Evolutionary conservation across 2,888 invertebrate species (phyloP).

Genomic region (Galeruca laticollis): DNA sequence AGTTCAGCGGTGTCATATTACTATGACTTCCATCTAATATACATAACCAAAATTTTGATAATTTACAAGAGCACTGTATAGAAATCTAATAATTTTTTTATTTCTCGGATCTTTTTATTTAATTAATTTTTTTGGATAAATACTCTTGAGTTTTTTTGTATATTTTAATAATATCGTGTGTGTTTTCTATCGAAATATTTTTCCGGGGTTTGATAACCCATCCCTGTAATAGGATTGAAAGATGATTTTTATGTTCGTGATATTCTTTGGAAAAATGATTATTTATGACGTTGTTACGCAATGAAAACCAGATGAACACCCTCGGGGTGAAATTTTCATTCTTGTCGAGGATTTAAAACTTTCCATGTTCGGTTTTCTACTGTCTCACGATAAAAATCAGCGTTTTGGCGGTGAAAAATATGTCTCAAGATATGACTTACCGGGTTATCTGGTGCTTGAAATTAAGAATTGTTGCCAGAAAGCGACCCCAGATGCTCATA

Average conservation of each 20-base stretch:
- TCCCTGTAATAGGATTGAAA: background rate
- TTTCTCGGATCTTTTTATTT: too few relatives aligned
- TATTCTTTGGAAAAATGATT: background rate
- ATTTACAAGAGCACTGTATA: too few relatives aligned
- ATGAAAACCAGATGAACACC: constrained; percentile 28
- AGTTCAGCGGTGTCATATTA: too few relatives aligned
- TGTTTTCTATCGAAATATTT: too few relatives aligned
- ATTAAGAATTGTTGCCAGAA: constrained; percentile 54
- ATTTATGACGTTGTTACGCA: constrained; percentile 19
- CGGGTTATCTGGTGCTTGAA: constrained; percentile 51
- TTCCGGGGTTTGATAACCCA: too few relatives aligned
- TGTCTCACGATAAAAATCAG: constrained; percentile 54
- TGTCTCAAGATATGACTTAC: constrained; percentile 54
- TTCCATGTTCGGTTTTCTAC: constrained; percentile 45
- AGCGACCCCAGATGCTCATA: constrained; percentile 45
- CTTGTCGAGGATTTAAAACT: constrained; percentile 27
- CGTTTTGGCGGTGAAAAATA: constrained; percentile 44
- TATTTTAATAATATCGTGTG: too few relatives aligned
- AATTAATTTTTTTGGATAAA: too few relatives aligned
- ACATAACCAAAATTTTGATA: too few relatives aligned
- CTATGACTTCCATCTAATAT: too few relatives aligned
- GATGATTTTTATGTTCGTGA: background rate
- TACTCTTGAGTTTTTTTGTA: too few relatives aligned
- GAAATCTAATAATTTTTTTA: too few relatives aligned
- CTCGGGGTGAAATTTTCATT: constrained; percentile 20